Evolutionary conservation across 23 tunicate genomes (phyloP), one percentile per base, ranked within the genome.

Genomic region (Clavelina lepadiformis): DNA sequence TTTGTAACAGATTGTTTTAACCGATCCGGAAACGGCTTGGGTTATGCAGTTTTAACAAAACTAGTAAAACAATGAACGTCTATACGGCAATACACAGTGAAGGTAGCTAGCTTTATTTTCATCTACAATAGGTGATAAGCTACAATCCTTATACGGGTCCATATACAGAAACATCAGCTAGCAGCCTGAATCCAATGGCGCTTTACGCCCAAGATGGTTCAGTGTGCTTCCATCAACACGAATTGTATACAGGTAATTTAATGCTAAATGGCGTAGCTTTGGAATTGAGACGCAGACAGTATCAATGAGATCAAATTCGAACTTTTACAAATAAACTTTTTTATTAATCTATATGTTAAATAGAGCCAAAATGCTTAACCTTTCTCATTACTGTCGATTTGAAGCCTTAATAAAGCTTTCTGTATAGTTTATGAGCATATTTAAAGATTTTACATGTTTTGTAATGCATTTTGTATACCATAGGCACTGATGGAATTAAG

Each of bases 121-220:
- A n/a, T 23, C 30, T 8, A 31, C 28, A 15, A 23, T 47, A 69
- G 75, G 67, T 69, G 0, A 51, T 69, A 35, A 47, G 58, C 28
- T 69, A 50, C 25, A 35, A 51, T 13, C 65, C 64, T 18, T 69
- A 50, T 47, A 50, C 45, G 2, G 75, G 75, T 4, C 75, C 75
- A 24, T 29, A 25, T 25, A 36, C 46, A 15, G 24, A n/a, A 5
- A 31, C 2, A 28, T 1, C 0, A 13, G 20, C 18, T 56, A 0
- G 33, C 31, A 22, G 13, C 0, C 38, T 25, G 0, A 32, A 38
- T 46, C 33, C 58, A 31, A 35, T 38, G 7, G 21, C 31, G 61
- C 28, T 50, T 23, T 34, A 31, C 0, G 21, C 15, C 4, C 56
- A 69, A 25, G 35, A 51, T 3, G 36, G 24, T 35, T 24, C 53